phyloP scores from a whole-genome alignment of 2,797 vertebrate genomes.

The Pangasius sanitwongsei region DNA sequence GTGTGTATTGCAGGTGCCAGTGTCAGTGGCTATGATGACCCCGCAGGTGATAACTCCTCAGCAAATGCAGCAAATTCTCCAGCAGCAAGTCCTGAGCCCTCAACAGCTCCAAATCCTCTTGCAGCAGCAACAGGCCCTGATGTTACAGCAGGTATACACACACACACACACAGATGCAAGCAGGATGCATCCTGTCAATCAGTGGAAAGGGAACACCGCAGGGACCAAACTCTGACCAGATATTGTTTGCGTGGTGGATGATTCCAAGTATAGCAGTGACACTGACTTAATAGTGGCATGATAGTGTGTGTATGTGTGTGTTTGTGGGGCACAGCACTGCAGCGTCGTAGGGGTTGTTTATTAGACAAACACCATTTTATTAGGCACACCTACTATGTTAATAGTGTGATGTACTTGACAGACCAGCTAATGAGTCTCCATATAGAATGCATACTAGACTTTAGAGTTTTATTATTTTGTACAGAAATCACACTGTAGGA shows the following conservation, averaged over 20 bases:
- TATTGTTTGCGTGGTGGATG: neutral
- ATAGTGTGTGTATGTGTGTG: neutral
- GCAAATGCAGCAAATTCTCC: slow-evolving; percentile 99
- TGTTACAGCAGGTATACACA: slow-evolving; percentile 95
- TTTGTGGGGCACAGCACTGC: too few relatives aligned
- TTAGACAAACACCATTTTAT: neutral
- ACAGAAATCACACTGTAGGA: neutral
- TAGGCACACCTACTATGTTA: neutral
- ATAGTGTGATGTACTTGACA: neutral
- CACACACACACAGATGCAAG: neutral
- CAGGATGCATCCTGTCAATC: neutral
- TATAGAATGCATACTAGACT: neutral
- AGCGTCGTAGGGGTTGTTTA: neutral
- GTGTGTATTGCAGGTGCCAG: slow-evolving; percentile 83
- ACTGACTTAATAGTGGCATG: neutral
- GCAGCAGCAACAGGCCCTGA: slow-evolving; percentile 99
- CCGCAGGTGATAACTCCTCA: slow-evolving; percentile 99
- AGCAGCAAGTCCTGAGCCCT: slow-evolving; percentile 99
- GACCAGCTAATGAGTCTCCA: neutral
- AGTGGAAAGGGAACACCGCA: neutral
- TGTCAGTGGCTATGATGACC: slow-evolving; percentile 99
- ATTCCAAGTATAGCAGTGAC: neutral
- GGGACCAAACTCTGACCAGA: neutral
- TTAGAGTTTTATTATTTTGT: neutral
- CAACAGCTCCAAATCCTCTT: slow-evolving; percentile 99